phyloP scores from a whole-genome alignment of 1,140 invertebrate species.

The Calliopsis andreniformis region DNA sequence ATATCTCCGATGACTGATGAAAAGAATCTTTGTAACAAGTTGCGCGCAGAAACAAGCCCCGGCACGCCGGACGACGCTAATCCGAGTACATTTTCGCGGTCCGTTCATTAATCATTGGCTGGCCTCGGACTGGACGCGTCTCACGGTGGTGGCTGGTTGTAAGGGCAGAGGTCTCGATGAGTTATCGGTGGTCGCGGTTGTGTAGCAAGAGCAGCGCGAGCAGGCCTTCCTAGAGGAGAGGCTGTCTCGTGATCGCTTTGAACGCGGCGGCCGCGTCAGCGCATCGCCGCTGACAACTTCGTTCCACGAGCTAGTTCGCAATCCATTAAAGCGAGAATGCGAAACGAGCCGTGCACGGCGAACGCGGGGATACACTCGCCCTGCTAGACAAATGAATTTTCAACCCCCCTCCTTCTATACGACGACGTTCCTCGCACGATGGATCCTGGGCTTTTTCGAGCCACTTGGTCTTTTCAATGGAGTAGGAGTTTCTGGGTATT shows the following conservation, averaged over 20 bases:
- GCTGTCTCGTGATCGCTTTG: constrained; percentile 47
- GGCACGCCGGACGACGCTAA: constrained; percentile 51
- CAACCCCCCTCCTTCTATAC: background rate
- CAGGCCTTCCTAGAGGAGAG: constrained; percentile 16
- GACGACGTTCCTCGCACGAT: no score
- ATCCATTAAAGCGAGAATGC: constrained; percentile 53
- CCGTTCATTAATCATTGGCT: constrained; percentile 60
- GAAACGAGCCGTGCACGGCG: constrained; percentile 29
- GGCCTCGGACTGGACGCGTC: constrained; percentile 32
- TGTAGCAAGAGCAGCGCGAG: constrained; percentile 37
- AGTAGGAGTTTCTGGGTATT: no score
- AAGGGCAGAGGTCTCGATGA: constrained; percentile 61
- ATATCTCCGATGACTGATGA: constrained; percentile 49
- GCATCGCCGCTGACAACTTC: constrained; percentile 53
- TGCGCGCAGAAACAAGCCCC: constrained; percentile 41
- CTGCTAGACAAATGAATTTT: constrained; percentile 39
- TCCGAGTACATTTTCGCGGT: constrained; percentile 55
- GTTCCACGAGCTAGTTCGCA: constrained; percentile 38
- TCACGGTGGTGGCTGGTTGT: constrained; percentile 54
- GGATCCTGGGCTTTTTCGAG: background rate
- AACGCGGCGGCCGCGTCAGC: constrained; percentile 31
- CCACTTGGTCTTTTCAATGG: background rate
- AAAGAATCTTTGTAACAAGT: constrained; percentile 59
- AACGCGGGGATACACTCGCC: constrained; percentile 5
- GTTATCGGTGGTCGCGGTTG: constrained; percentile 53